Conservation (phyloP, 2,797 vertebrate genomes). For the Sebastes kiyomatsui region DNA sequence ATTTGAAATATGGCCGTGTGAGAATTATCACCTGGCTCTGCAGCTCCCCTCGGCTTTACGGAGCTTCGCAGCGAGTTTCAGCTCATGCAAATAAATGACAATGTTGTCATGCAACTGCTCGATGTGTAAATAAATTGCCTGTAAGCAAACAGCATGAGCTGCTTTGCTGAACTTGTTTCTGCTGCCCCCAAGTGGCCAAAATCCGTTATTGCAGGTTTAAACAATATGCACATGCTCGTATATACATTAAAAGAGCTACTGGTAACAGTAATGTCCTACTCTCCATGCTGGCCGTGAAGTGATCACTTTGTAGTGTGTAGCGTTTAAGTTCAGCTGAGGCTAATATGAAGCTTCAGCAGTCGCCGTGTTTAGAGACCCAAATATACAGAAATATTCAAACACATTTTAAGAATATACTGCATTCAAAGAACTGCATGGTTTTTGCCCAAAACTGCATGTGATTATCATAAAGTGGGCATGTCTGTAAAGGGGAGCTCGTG, state of each 20-base stretch:
- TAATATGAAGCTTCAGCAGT: no score
- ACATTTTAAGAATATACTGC: no score
- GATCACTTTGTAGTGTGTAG: no score
- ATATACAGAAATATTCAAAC: no score
- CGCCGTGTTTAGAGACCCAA: accelerated
- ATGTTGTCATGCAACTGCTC: not conserved
- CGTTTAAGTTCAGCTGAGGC: no score
- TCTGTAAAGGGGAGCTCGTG: no score
- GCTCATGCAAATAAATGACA: not conserved
- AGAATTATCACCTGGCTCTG: not conserved
- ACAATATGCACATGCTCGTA: not conserved
- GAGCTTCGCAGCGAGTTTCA: not conserved
- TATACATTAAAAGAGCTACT: not conserved
- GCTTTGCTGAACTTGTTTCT: not conserved
- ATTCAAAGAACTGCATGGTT: no score
- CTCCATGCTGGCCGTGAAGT: no score
- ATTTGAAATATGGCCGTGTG: not conserved
- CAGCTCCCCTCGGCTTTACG: not conserved
- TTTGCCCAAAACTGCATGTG: no score
- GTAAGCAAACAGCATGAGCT: no score
- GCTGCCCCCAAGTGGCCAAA: not conserved
- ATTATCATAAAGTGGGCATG: no score
- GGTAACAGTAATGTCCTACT: no score
- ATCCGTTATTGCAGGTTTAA: not conserved
- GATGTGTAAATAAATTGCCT: not conserved